A percentile compares a stretch with the other conserved stretches of the same genome.
These are phyloP conservation scores for Drosophila greeni DNA, from an alignment of 2,888 invertebrate species.

Conservation along the genomic window DNA sequence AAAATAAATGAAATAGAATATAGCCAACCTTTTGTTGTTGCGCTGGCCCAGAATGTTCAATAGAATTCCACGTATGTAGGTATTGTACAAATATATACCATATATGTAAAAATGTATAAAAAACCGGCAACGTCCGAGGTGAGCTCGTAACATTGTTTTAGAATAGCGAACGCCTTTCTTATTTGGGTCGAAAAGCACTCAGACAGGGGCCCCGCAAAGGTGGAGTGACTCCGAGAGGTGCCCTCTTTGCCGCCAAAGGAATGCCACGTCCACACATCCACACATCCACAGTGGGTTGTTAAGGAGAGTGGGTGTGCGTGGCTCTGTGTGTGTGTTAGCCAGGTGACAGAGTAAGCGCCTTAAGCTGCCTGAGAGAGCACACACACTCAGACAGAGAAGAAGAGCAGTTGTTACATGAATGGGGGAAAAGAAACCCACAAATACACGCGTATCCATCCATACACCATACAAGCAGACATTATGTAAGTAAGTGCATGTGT, in stretches of 20 bases:
- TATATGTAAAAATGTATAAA: background rate
- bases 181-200: constrained; percentile 70
- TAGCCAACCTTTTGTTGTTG: constrained; percentile 11
- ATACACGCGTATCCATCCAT: background rate
- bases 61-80: constrained; percentile 12
- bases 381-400: constrained; percentile 23
- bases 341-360: constrained; percentile 71
- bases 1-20: constrained; percentile 40
- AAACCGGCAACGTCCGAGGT: constrained; percentile 17
- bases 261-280: constrained; percentile 17
- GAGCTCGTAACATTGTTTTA: constrained; percentile 53
- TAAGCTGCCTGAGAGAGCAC: constrained; percentile 58
- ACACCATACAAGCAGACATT: background rate
- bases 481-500: constrained; percentile 5
- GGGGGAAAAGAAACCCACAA: constrained; percentile 33
- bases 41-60: constrained; percentile 26
- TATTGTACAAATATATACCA: background rate
- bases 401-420: constrained; percentile 39
- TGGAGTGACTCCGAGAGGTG: constrained; percentile 17
- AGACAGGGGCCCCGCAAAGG: constrained; percentile 50
- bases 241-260: constrained; percentile 19
- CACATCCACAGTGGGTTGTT: constrained; percentile 4
- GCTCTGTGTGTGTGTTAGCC: constrained; percentile 48
- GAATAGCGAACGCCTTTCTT: constrained; percentile 38
- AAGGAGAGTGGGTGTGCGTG: constrained; percentile 10